A percentile compares a stretch with the other conserved stretches of the same genome.
Conservation (phyloP, 2,797 vertebrate species). For the Apodemus agrarius region DNA sequence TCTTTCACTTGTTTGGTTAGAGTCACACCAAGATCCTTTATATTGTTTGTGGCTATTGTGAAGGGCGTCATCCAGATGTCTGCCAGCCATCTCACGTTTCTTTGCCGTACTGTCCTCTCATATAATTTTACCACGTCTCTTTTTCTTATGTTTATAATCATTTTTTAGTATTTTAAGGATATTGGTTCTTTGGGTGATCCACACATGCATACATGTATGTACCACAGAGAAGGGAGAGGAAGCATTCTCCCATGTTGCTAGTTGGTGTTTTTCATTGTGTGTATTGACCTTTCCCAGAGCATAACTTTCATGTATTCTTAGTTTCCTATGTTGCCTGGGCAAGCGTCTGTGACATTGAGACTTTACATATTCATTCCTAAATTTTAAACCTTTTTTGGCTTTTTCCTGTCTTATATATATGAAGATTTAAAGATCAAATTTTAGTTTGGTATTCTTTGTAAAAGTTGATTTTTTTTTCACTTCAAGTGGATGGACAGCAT, state of each 20-base stretch:
- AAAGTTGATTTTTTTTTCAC: slow-evolving; percentile 30
- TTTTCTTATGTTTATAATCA: neutral
- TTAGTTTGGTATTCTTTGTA: neutral
- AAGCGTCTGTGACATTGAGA: neutral
- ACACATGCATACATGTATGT: neutral
- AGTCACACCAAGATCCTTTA: no score
- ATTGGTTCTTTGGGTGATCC: neutral
- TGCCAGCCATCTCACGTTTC: neutral
- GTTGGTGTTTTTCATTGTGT: neutral
- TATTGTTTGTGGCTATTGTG: no score
- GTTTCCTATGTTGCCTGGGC: neutral
- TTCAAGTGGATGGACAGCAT: neutral
- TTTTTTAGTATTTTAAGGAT: neutral
- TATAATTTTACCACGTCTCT: neutral
- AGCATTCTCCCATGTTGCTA: neutral
- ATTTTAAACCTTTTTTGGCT: neutral
- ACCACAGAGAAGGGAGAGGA: neutral
- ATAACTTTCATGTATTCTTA: neutral
- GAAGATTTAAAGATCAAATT: neutral
- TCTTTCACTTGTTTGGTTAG: no score
- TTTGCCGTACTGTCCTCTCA: neutral
- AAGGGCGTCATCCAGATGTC: neutral
- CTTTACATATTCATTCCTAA: slow-evolving; percentile 26
- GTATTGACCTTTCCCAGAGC: neutral
- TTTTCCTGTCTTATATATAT: neutral